phyloP scores from a whole-genome alignment of 2,113 vertebrate genomes.

The Pteropus alecto region DNA sequence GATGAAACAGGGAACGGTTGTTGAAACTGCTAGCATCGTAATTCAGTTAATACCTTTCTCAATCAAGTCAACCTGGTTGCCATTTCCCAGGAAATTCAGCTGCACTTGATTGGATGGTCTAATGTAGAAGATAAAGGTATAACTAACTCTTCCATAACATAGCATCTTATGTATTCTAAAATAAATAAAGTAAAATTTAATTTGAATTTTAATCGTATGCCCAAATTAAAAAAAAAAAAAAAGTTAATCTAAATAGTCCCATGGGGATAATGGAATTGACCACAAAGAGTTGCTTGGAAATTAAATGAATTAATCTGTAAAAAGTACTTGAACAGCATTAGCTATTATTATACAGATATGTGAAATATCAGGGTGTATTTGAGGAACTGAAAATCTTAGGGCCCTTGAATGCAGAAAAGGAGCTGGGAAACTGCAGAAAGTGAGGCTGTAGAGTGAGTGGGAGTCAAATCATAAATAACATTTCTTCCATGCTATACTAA shows the following conservation, averaged over 20 bases:
- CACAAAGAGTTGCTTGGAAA: not conserved
- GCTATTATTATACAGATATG: not conserved
- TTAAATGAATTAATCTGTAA: not conserved
- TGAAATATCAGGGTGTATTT: not conserved
- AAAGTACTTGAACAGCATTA: not conserved
- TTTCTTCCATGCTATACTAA: not conserved
- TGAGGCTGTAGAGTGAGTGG: not conserved
- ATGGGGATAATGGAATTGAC: not conserved
- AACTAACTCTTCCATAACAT: not conserved
- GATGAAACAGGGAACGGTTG: slow-evolving; percentile 47
- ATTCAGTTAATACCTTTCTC: slow-evolving; percentile 5
- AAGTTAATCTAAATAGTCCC: not conserved
- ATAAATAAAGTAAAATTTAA: not conserved
- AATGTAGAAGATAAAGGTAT: not conserved
- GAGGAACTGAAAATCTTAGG: not conserved
- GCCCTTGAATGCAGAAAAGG: not conserved
- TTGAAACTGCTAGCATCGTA: not conserved
- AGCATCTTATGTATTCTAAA: not conserved
- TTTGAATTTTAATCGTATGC: not conserved
- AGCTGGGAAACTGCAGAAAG: not conserved
- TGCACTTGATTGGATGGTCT: not conserved
- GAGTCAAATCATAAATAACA: not conserved
- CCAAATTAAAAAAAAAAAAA: not conserved
- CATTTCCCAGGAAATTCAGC: not conserved
- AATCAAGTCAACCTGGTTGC: not conserved